Evolutionary conservation across 2,888 invertebrate species (phyloP), one percentile per base, ranked within the genome.

Genomic region (Hirtodrosophila cameraria): DNA sequence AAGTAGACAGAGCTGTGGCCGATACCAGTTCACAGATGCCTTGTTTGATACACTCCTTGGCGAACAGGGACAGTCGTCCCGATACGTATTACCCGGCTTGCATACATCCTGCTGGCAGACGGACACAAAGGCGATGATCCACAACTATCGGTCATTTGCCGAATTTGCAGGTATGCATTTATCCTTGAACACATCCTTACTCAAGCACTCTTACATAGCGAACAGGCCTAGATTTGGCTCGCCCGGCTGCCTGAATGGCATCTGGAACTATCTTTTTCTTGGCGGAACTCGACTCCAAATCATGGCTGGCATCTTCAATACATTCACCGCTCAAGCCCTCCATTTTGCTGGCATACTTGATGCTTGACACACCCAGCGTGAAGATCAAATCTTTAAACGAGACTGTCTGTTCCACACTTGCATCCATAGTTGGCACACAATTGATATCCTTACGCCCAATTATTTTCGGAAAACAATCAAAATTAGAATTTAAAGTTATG

Each of bases 271-370:
- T 67, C 45, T 82, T 88, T 18, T 70, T 80, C 57, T 87, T 90
- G 75, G 74, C 92, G 91, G 13, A 93, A 92, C 43, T 94, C 91
- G 59, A 91, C 66, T 91, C 83, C n/a, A 94, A 90, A 84, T 94
- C 93, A 38, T 93, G 92, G 0, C 92, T 91, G 2, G 92, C 90
- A 78, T 93, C 91, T 0, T 93, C 93, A 42, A 94, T 93, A 87
- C 95, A 95, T 70, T 94, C 93, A 45, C 97, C 97, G 88, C 97
- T 97, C 1, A 97, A 92, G 1, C 97, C 97, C 88, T 96, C 95
- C 50, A 95, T 93, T 65, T 93, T 93, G 63, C 94, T 94, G 30
- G 92, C 93, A 89, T 95, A 96, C 53, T 94, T 91, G 66, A 94
- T 93, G 1, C 96, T 96, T 0, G 97, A 96, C 1, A 96, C 92